Evolutionary conservation across 2,113 vertebrate genomes (phyloP), one percentile per base, ranked within the genome.

Genomic region (Raphicerus campestris): DNA sequence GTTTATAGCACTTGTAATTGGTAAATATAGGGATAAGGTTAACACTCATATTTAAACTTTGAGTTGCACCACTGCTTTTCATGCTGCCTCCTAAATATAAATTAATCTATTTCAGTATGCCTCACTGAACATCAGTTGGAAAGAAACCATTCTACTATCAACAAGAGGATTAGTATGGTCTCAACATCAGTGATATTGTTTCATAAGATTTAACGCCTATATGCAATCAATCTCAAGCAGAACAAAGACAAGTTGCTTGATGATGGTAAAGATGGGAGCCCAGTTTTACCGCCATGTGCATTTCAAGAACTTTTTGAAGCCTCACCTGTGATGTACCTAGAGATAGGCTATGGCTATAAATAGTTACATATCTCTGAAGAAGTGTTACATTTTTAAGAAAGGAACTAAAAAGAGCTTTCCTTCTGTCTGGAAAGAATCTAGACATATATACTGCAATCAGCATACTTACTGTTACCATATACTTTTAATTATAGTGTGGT

Each of bases 51-150:
- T 89, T 89, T 96, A 78, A 81, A 24, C 16, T 66, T 75, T 24
- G 16, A 92, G 61, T 73, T 83, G 35, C 7, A 58, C 24, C 17
- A 6, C 10, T 89, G 63, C n/a, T 86, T 20, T 45, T 51, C 47
- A 60, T 66, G 78, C 83, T 89, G 58, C 58, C 8, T 5, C n/a
- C 84, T 92, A 49, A 88, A 87, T 22, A 84, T 56, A 78, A 95
- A 56, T 82, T 45, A 58, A 63, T 97, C 53, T 93, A n/a, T 96
- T 90, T 92, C 90, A 88, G 94, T 15, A 49, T 61, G 45, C 53
- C 14, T 60, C 7, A 2, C 51, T 32, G 53, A 78, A 86, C 32
- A 66, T 9, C 4, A 17, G 35, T 82, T 89, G 73, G 66, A 81
- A 93, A 97, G 94, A 96, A 91, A 61, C 28, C 49, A 32, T 42